A percentile compares a stretch with the other conserved stretches of the same genome.
Conservation (phyloP, 64 coral and sea anemone genomes). For the Actinia equina region DNA sequence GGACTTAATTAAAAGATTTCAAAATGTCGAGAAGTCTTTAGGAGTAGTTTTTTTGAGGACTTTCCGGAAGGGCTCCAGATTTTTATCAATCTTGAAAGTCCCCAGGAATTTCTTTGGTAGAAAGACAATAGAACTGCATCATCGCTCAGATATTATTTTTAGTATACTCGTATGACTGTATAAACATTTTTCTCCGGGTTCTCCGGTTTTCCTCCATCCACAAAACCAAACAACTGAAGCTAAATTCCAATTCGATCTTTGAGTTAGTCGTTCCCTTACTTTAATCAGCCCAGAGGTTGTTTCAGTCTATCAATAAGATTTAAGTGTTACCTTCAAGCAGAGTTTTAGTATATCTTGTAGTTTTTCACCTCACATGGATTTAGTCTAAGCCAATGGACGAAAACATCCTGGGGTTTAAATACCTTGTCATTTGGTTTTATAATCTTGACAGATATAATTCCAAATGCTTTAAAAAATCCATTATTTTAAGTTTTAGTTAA, state of each 20-base stretch:
- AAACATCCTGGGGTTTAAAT: too few species aligned
- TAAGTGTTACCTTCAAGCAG: too few species aligned
- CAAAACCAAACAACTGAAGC: too few species aligned
- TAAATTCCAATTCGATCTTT: too few species aligned
- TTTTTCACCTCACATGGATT: background rate
- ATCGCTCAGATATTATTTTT: background rate
- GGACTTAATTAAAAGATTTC: background rate
- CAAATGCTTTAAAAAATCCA: background rate
- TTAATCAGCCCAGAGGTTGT: too few species aligned
- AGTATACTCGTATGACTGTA: background rate
- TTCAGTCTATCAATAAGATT: too few species aligned
- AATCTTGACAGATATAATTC: background rate
- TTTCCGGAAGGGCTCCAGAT: conserved; percentile 1
- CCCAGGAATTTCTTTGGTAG: background rate
- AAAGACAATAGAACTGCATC: background rate
- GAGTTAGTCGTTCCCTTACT: too few species aligned
- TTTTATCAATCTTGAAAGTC: conserved; percentile 8
- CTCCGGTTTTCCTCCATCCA: too few species aligned
- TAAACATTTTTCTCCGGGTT: background rate
- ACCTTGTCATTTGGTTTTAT: background rate
- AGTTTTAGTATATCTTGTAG: too few species aligned
- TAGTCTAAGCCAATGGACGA: background rate
- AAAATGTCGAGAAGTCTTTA: conserved; percentile 6
- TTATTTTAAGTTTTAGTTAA: background rate
- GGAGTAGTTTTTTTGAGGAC: background rate